Conservation (phyloP, 1,140 invertebrate genomes). For the Cataglyphis hispanica region DNA sequence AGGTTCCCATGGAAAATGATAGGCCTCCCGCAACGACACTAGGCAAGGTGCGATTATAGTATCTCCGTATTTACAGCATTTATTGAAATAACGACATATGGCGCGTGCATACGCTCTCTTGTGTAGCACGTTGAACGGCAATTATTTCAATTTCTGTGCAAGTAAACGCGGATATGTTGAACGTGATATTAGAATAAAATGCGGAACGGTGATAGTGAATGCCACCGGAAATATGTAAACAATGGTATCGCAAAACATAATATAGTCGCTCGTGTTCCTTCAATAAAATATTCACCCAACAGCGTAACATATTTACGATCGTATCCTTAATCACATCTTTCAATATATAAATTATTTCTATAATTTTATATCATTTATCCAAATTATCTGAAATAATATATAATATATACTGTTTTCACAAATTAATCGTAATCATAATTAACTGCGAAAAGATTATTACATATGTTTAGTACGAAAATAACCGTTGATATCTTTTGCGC, state of each 20-base stretch:
- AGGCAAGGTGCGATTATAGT: conserved; percentile 68
- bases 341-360: neutral
- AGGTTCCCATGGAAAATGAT: conserved; percentile 77
- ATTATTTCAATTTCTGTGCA: conserved; percentile 20
- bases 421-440: neutral
- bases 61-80: conserved; percentile 69
- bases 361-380: conserved; percentile 24
- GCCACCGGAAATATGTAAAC: conserved; percentile 24
- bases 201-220: conserved; percentile 30
- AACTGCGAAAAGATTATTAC: neutral
- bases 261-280: neutral
- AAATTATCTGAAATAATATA: neutral
- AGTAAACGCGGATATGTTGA: conserved; percentile 18
- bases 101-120: conserved; percentile 51
- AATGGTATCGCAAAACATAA: neutral
- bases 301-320: conserved; percentile 19
- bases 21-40: conserved; percentile 76
- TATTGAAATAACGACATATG: conserved; percentile 76
- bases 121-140: conserved; percentile 2
- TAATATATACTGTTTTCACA: neutral
- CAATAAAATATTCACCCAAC: conserved; percentile 42
- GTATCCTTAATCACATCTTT: neutral
- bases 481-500: neutral
- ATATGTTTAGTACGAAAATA: neutral
- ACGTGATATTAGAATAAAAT: conserved; percentile 54